A percentile compares a stretch with the other conserved stretches of the same genome.
phyloP scores from a whole-genome alignment of 2,888 invertebrate genomes.

The Petrophora chlorosata region DNA sequence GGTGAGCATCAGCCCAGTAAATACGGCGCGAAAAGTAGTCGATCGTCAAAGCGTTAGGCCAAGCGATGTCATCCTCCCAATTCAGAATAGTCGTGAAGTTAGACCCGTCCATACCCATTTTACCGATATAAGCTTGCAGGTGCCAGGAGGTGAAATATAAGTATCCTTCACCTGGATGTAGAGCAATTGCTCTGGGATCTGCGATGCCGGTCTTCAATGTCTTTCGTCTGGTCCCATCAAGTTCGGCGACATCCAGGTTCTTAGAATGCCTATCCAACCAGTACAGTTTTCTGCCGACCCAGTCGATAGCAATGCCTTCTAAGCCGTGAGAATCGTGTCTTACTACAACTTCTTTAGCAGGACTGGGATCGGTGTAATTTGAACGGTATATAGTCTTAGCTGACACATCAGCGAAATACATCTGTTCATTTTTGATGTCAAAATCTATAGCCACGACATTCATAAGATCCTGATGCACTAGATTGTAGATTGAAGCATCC shows the following conservation, averaged over 20 bases:
- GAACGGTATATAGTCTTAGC: conserved; percentile 96
- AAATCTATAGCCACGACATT: conserved; percentile 99
- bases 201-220: conserved; percentile 94
- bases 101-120: conserved; percentile 98
- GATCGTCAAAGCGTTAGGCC: conserved; percentile 99
- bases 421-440: conserved; percentile 91
- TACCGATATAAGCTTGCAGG: conserved; percentile 96
- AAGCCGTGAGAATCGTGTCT: conserved; percentile 97
- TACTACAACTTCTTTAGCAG: conserved; percentile 92
- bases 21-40: conserved; percentile 98
- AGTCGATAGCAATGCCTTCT: conserved; percentile 98
- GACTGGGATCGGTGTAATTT: conserved; percentile 82
- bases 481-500: conserved; percentile 92
- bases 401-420: conserved; percentile 98
- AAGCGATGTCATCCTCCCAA: conserved; percentile 97
- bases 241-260: conserved; percentile 96
- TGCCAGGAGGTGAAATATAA: conserved; percentile 99
- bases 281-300: conserved; percentile 97
- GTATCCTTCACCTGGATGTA: conserved; percentile 97
- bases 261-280: conserved; percentile 98
- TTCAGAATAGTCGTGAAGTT: conserved; percentile 94
- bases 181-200: conserved; percentile 96
- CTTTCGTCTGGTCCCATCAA: conserved; percentile 95
- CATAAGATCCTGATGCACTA: conserved; percentile 96
- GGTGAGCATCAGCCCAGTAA: conserved; percentile 99